Base-by-base conservation (phyloP, 2,797 vertebrate species). In the Enteromius anoplus region DNA sequence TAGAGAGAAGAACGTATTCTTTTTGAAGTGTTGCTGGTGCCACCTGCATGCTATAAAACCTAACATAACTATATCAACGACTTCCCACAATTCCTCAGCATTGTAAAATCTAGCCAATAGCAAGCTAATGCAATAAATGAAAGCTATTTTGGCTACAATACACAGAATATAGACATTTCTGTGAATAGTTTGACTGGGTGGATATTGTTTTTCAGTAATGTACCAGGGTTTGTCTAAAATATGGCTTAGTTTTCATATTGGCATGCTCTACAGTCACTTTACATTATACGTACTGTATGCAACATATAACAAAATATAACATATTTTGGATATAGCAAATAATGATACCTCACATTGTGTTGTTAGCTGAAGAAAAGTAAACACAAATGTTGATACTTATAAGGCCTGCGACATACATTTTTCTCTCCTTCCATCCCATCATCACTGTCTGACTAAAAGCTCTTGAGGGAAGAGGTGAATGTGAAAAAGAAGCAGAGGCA, bases 381-480 rank as follows among this genome's bases (percentile, higher is more conserved):
- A 26, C 26, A 3, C 2, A 12, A n/a, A 37, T 55, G 49, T 3
- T 55, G 32, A 29, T 29, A 72, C 47, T 21, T 72, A 29, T 49
- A 32, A 51, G 47, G 17, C 26, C 70, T 51, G 17, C 53, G 29
- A 11, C 49, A 53, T 29, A 73, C 5, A 34, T 53, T 62, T 51
- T 64, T 51, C 47, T 51, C 68, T 62, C 68, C 6, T 37, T 62
- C 55, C 60, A 32, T 71, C 68, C 55, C 58, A 72, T 64, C n/a
- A 75, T 76, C 47, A 34, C n/a, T 34, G 23, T 21, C 70, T 55
- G 80, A 79, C 76, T 29, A 19, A 64, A 51, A 70, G 53, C 80
- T 73, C 78, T 77, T 64, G 62, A 84, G 83, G 40, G 60, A 69
- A 79, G 1, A 5, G 60, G 37, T 70, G 79, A 80, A 80, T 75